Base-by-base conservation (phyloP, 2,888 invertebrate genomes). In the Nycteola revayana region DNA sequence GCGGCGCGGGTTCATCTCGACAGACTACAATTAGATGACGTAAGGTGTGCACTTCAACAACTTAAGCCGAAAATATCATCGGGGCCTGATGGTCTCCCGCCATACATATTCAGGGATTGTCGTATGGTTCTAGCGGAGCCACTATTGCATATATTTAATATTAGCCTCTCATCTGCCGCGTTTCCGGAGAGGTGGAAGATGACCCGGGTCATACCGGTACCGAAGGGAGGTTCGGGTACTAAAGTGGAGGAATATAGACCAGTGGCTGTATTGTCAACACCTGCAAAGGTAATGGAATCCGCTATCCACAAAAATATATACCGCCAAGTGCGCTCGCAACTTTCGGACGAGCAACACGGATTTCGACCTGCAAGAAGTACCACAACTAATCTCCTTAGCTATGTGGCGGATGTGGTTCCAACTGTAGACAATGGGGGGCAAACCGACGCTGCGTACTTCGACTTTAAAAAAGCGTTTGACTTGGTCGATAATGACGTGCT, bases 381-480 rank as follows among this genome's bases (percentile, higher is more conserved):
- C 1, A 28, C 28, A 1, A 34, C 30, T 9, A 39, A 39, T 28
- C 25, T 35, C 8, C n/a, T 40, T 1, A 28, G 3, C 7, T 25
- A 32, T n/a, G 17, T 35, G 25, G 14, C 28, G n/a, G n/a, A 30
- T 1, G 3, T 40, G 6, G 18, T 29, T 1, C 40, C 28, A 7
- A 24, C 7, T 14, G 40, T 35, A 1, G 35, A 40, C 8, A 3
- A 27, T 35, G 35, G 34, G 10, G 36, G 10, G 4, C 27, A 39
- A 18, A 5, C 8, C 8, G 33, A 39, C 10, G 17, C 33, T 8
- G 33, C 33, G 1, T 30, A 33, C 9, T 38, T 38, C 9, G 38
- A 38, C 7, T 38, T 14, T 10, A 30, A 30, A 30, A 39, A 33
- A 27, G 33, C 33, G 0, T 39, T 39, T 9, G 28, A 40, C 9